A percentile compares a stretch with the other conserved stretches of the same genome.
These are phyloP conservation scores for Coregonus ussuriensis DNA, from an alignment of 2,797 vertebrate species.

Conservation along the genomic window DNA sequence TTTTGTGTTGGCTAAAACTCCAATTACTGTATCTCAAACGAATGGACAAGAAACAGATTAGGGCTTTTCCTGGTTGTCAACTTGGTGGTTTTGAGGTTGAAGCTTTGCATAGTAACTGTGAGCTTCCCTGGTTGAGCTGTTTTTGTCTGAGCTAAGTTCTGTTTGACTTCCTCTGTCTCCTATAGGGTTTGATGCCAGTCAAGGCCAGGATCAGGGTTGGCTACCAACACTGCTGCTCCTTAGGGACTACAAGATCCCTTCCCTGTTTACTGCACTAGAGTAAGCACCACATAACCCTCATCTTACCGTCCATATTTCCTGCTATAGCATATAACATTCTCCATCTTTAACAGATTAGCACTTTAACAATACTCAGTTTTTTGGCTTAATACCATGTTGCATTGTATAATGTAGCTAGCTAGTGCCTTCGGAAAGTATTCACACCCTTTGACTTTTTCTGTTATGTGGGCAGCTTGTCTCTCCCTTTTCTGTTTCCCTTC, in stretches of 20 bases:
- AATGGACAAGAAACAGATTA: neutral
- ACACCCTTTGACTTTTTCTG: too few relatives aligned
- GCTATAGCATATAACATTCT: neutral
- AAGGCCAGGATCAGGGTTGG: slow-evolving; percentile 77
- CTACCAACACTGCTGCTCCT: slow-evolving; percentile 84
- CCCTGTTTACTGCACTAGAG: slow-evolving; percentile 80
- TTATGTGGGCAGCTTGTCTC: too few relatives aligned
- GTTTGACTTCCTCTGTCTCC: neutral
- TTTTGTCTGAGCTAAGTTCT: neutral
- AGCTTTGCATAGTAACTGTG: neutral
- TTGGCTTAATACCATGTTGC: neutral
- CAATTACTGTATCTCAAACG: neutral
- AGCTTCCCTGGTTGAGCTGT: neutral
- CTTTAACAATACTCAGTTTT: neutral
- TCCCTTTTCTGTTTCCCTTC: too few relatives aligned
- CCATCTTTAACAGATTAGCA: neutral
- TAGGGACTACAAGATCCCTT: slow-evolving; percentile 80
- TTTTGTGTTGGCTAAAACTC: neutral
- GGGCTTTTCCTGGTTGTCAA: neutral
- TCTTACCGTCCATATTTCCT: neutral
- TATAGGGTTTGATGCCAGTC: slow-evolving; percentile 78
- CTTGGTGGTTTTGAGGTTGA: neutral
- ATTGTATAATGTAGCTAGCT: too few relatives aligned
- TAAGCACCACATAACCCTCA: slow-evolving; percentile 45
- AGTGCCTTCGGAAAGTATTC: too few relatives aligned